Evolutionary conservation across 2,113 vertebrate species (phyloP), one percentile per base, ranked within the genome.

Genomic region (Ellobius talpinus): DNA sequence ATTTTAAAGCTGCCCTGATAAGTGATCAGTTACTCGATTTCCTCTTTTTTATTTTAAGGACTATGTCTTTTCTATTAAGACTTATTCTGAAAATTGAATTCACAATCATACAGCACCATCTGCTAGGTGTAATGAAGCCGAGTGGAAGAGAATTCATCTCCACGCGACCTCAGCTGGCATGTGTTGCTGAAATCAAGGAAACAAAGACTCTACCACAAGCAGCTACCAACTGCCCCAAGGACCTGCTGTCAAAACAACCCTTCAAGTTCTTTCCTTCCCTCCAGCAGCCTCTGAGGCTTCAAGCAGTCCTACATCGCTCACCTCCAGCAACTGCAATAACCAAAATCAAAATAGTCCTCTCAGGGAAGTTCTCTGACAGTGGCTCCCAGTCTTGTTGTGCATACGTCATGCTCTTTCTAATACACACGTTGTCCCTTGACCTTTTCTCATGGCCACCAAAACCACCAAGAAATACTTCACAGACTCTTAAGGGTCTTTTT

Each of bases 61-160:
- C 7, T 33, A 58, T 21, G 84, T 90, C 94, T 65, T 91, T 45
- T n/a, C 89, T 72, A 85, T 12, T 63, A 77, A 72, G 8, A 3
- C 45, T 93, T 39, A 74, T 95, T 94, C 72, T 88, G 31, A 76
- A 96, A 94, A 92, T n/a, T 86, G 66, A 76, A 47, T 90, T 97
- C 31, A 79, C 72, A 77, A 79, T 66, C 42, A 90, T 72, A 95
- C 94, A 90, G 93, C 87, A 89, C 93, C 93, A 97, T 97, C 93
- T 96, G 95, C 50, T 90, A 86, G 36, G 55, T 72, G 93, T 90
- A 97, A 96, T 72, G 45, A 94, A 81, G 14, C 26, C 58, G 33
- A 96, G 42, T 94, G 72, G 87, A 79, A 74, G 58, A 66, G 7
- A 89, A 87, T 79, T 3, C 36, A 47, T 93, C 94, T 94, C 93